Conservation (phyloP, 2,113 vertebrate species). For the Catharus minimus region DNA sequence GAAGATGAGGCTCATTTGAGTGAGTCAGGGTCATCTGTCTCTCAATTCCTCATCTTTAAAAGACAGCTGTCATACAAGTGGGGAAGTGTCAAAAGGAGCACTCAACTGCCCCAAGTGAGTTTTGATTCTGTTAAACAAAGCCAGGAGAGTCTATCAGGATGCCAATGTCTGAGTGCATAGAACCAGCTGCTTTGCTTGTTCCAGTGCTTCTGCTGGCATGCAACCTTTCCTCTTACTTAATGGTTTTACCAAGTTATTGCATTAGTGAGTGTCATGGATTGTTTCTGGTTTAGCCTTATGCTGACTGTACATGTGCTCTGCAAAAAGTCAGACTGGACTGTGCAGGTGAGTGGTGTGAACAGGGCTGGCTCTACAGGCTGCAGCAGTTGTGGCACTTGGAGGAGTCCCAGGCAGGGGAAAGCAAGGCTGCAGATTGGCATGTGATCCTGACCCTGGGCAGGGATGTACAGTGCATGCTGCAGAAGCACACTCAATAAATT, state of each 20-base stretch:
- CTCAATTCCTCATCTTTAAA: neutral
- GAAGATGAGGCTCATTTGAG: neutral
- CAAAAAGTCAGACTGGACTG: neutral
- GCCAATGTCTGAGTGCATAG: neutral
- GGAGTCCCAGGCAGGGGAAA: neutral
- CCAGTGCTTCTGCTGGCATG: neutral
- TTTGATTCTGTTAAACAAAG: neutral
- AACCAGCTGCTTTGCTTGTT: neutral
- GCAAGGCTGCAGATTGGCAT: neutral
- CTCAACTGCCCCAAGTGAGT: neutral
- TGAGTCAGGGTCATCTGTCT: neutral
- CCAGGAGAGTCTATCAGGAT: neutral
- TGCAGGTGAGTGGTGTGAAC: neutral
- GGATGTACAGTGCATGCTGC: neutral
- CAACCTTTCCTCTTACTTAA: neutral
- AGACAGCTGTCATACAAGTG: neutral
- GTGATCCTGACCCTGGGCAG: slow-evolving; percentile 35
- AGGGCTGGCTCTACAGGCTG: neutral
- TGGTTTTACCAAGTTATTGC: neutral
- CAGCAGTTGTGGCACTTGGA: neutral
- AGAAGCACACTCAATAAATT: slow-evolving; percentile 53
- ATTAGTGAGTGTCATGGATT: neutral
- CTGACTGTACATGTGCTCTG: neutral
- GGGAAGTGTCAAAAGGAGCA: neutral
- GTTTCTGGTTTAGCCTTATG: neutral